phyloP scores from a whole-genome alignment of 2,113 vertebrate species.

The Zosterops hypoxanthus region DNA sequence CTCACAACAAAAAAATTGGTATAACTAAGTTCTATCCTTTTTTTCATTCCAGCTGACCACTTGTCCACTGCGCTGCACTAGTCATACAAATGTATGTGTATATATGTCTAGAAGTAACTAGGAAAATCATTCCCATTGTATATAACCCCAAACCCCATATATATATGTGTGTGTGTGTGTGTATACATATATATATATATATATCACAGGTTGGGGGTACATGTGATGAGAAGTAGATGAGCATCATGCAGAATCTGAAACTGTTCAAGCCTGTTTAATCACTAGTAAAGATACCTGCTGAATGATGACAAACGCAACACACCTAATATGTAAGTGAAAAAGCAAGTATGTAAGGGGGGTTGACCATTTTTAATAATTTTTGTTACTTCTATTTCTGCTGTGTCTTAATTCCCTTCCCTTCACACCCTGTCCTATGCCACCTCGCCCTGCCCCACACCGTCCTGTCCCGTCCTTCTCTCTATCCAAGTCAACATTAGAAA shows the following conservation, averaged over 20 bases:
- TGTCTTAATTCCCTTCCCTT: neutral
- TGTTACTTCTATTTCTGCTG: neutral
- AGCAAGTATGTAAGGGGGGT: neutral
- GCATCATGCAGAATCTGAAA: neutral
- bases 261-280: neutral
- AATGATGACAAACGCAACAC: neutral
- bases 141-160: neutral
- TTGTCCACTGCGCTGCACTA: neutral
- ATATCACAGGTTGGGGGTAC: fast-evolving
- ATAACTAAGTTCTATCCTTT: neutral
- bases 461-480: neutral
- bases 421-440: too few relatives aligned
- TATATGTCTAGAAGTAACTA: neutral
- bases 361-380: fast-evolving
- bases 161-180: too few relatives aligned
- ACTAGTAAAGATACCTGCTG: neutral
- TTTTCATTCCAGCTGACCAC: neutral
- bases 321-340: neutral
- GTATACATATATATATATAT: neutral
- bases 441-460: fast-evolving
- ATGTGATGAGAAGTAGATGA: neutral
- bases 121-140: neutral
- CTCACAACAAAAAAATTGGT: neutral
- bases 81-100: neutral
- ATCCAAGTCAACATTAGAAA: neutral